Conservation (phyloP, 2,113 vertebrate species). For the Scatophagus argus region DNA sequence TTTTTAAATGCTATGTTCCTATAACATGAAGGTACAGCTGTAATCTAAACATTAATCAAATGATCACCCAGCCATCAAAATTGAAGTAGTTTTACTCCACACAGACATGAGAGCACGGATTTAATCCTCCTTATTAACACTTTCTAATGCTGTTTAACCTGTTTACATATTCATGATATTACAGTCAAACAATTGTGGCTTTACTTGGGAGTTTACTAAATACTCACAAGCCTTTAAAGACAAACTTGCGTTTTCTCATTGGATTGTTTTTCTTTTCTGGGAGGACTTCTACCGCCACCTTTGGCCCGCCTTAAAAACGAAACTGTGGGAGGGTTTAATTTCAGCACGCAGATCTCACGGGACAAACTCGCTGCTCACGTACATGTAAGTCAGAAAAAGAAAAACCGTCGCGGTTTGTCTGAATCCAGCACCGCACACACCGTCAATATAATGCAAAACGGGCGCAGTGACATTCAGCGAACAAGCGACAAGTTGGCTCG, state of each 20-base stretch:
- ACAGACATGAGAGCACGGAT: no score
- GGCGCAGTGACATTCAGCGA: neutral
- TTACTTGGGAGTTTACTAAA: no score
- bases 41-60: no score
- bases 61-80: no score
- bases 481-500: neutral
- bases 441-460: neutral
- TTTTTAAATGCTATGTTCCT: no score
- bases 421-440: neutral
- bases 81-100: no score
- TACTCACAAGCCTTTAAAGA: neutral
- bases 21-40: no score
- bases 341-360: neutral
- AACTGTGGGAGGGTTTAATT: slow-evolving; percentile 49
- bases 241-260: neutral
- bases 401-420: neutral
- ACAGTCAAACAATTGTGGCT: no score
- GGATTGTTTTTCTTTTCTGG: neutral
- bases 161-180: no score
- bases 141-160: no score
- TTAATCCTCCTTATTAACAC: no score
- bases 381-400: slow-evolving; percentile 66
- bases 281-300: neutral
- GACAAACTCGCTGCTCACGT: neutral
- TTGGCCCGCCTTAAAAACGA: neutral